Conservation (phyloP, 2,888 invertebrate species). For the Hermaeophaga mercurialis region DNA sequence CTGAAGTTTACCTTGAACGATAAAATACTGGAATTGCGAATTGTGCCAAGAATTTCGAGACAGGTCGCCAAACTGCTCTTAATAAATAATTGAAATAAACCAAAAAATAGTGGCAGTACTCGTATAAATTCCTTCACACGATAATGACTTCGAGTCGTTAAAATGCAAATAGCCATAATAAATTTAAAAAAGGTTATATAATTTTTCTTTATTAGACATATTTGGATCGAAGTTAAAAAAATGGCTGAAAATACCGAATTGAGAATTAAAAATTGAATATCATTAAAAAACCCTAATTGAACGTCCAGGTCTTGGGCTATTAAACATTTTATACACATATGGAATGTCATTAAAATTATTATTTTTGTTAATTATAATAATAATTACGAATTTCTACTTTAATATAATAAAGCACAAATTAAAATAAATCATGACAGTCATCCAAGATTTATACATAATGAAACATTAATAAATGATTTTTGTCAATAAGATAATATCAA, state of each 20-base stretch:
- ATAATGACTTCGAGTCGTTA: background rate
- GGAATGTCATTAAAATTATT: no score
- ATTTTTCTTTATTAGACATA: background rate
- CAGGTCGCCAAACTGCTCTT: background rate
- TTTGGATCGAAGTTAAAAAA: background rate
- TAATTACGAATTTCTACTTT: no score
- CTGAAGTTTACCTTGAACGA: background rate
- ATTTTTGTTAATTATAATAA: no score
- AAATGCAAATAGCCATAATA: background rate
- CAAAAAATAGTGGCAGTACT: background rate
- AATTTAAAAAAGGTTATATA: background rate
- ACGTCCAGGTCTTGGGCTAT: no score
- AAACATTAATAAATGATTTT: no score
- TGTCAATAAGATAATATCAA: no score
- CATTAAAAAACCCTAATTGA: background rate
- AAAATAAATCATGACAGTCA: no score
- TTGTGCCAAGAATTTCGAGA: slow-evolving; percentile 4
- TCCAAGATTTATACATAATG: no score
- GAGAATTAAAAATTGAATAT: background rate
- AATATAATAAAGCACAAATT: no score
- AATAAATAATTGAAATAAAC: slow-evolving; percentile 1
- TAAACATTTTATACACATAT: no score
- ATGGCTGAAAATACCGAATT: no score
- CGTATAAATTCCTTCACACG: background rate
- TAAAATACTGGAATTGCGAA: background rate